These are phyloP conservation scores for Eupithecia abbreviata DNA, from an alignment of 2,888 invertebrate species.

Conservation along the genomic window DNA sequence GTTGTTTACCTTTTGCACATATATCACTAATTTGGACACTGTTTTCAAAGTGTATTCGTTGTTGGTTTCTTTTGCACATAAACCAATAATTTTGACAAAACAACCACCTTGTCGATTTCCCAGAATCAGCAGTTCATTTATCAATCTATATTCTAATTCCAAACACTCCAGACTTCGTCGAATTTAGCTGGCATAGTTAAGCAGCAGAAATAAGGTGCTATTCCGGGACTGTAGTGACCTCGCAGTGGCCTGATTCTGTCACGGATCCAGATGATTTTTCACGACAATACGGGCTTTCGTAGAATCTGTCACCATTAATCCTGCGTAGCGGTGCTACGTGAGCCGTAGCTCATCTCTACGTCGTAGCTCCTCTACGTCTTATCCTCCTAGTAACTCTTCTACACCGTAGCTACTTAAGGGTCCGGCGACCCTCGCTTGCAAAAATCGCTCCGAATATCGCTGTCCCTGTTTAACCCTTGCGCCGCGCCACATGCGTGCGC, in stretches of 20 bases:
- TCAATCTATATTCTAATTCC: neutral
- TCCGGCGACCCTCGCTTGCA: too few species aligned
- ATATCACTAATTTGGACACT: neutral
- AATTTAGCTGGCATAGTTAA: neutral
- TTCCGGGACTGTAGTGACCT: slow-evolving; percentile 1
- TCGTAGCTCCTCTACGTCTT: slow-evolving; percentile 14
- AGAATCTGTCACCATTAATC: slow-evolving; percentile 33
- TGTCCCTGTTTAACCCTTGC: too few species aligned
- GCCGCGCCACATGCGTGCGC: too few species aligned
- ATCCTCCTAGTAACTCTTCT: neutral
- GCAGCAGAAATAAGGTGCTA: slow-evolving; percentile 2
- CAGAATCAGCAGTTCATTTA: neutral
- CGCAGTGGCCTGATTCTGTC: slow-evolving; percentile 23
- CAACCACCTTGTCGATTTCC: neutral
- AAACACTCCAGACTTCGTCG: neutral
- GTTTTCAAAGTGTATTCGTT: neutral
- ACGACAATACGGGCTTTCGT: slow-evolving; percentile 22
- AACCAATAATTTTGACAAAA: neutral
- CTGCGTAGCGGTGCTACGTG: slow-evolving; percentile 32
- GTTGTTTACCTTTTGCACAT: neutral
- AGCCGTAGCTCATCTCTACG: slow-evolving; percentile 20
- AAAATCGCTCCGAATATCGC: too few species aligned
- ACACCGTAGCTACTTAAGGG: neutral
- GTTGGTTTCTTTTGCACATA: neutral
- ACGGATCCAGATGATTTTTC: slow-evolving; percentile 20